Conservation (phyloP, 1,140 invertebrate genomes). For the Drosophila sulfurigaster region DNA sequence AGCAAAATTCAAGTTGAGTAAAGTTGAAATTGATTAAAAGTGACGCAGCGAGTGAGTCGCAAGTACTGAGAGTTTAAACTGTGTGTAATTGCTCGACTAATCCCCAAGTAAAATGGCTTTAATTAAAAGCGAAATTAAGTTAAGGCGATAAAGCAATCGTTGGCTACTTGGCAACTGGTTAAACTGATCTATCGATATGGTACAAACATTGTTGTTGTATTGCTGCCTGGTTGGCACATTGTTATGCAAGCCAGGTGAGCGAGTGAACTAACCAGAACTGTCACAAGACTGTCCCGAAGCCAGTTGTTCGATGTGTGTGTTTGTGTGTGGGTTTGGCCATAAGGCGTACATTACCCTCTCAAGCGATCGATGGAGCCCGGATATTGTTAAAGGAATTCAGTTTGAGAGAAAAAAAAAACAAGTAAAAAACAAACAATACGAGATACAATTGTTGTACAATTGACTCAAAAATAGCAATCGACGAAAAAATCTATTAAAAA, state of each 20-base stretch:
- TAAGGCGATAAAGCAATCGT: slow-evolving; percentile 49
- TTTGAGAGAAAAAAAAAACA: slow-evolving; percentile 5
- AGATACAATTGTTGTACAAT: slow-evolving; percentile 19
- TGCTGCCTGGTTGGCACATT: slow-evolving; percentile 5
- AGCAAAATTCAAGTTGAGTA: slow-evolving; percentile 19
- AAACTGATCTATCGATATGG: slow-evolving; percentile 27
- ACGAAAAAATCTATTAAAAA: slow-evolving; percentile 67
- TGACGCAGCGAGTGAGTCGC: slow-evolving; percentile 32
- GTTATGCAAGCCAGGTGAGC: slow-evolving; percentile 63
- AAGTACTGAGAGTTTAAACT: slow-evolving; percentile 48
- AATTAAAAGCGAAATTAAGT: slow-evolving; percentile 72
- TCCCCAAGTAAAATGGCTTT: slow-evolving; percentile 50
- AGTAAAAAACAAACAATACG: slow-evolving; percentile 15
- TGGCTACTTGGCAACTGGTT: neutral
- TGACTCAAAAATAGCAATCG: slow-evolving; percentile 38
- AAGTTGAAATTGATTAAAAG: slow-evolving; percentile 41
- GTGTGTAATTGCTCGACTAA: slow-evolving; percentile 49
- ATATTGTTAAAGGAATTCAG: slow-evolving; percentile 46
- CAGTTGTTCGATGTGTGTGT: slow-evolving; percentile 13
- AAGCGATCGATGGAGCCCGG: slow-evolving; percentile 26
- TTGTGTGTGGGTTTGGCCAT: slow-evolving; percentile 48
- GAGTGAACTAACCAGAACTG: slow-evolving; percentile 60
- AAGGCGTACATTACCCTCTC: slow-evolving; percentile 74
- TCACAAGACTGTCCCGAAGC: slow-evolving; percentile 51
- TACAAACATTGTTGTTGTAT: slow-evolving; percentile 11